These are phyloP conservation scores for Liparis tanakae DNA, from an alignment of 2,797 vertebrate genomes.

Conservation along the genomic window DNA sequence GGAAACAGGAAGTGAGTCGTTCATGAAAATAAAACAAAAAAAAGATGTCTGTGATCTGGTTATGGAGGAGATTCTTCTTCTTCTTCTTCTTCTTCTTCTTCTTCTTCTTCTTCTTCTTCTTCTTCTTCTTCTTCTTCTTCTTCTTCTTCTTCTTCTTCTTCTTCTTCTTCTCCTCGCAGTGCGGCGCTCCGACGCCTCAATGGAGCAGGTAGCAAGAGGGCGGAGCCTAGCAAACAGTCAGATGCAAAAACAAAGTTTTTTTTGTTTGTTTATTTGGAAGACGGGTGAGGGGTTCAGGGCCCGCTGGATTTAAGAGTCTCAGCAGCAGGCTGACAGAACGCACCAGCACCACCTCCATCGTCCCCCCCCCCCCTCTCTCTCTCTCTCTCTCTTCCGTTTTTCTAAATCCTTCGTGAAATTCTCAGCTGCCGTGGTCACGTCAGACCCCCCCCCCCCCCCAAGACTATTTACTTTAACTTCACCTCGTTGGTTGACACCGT, in stretches of 20 bases:
- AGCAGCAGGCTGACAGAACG: background rate
- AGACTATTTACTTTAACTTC: conserved; percentile 35
- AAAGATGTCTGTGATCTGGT: conserved; percentile 46
- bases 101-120: no score
- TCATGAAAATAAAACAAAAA: conserved; percentile 25
- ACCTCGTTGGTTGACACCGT: conserved; percentile 22
- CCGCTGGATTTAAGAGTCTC: background rate
- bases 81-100: no score
- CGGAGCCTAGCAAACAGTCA: no score
- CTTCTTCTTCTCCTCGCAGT: background rate
- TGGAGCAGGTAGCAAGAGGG: no score
- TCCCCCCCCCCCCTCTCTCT: background rate
- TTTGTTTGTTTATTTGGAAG: background rate
- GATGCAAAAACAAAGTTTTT: background rate
- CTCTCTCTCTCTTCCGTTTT: conserved; percentile 6
- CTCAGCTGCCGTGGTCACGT: conserved; percentile 52
- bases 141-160: no score
- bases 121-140: no score
- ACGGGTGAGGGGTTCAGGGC: background rate
- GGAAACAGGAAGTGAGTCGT: conserved; percentile 59
- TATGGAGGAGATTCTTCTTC: no score
- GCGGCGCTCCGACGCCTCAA: background rate
- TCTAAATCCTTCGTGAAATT: conserved; percentile 48
- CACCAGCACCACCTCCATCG: background rate
- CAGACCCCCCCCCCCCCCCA: conserved; percentile 31